Evolutionary conservation across 2,797 vertebrate genomes (phyloP).

Genomic region (Trichosurus vulpecula): DNA sequence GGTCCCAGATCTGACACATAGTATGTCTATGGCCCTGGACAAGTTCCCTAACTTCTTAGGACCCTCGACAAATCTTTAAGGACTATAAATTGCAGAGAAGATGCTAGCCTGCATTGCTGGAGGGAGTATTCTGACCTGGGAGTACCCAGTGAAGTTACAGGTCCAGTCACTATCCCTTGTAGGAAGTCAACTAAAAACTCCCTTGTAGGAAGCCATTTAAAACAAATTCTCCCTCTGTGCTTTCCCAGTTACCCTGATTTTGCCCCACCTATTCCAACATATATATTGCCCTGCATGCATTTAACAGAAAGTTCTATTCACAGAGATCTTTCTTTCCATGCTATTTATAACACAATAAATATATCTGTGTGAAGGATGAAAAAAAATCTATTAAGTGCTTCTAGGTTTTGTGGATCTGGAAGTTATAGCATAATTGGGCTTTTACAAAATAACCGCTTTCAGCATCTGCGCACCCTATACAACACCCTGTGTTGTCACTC

Average conservation of each 20-base stretch:
- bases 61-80: not conserved
- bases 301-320: not conserved
- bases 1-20: not conserved
- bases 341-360: slow-evolving; percentile 1
- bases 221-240: not conserved
- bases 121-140: not conserved
- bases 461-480: not conserved
- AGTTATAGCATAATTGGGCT: not conserved
- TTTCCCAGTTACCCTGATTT: not conserved
- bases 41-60: not conserved
- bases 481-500: not conserved
- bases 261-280: not conserved
- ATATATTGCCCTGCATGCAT: not conserved
- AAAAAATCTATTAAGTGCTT: not conserved
- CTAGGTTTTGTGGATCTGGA: not conserved
- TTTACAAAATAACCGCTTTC: not conserved
- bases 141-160: not conserved
- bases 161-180: not conserved
- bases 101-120: not conserved
- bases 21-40: no score
- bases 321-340: not conserved
- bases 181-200: no score
- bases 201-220: not conserved
- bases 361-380: not conserved
- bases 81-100: not conserved